Percentiles rank a stretch among this genome's conserved stretches.
These are phyloP conservation scores for Elmis aenea DNA, from an alignment of 2,888 invertebrate species.

Conservation along the genomic window DNA sequence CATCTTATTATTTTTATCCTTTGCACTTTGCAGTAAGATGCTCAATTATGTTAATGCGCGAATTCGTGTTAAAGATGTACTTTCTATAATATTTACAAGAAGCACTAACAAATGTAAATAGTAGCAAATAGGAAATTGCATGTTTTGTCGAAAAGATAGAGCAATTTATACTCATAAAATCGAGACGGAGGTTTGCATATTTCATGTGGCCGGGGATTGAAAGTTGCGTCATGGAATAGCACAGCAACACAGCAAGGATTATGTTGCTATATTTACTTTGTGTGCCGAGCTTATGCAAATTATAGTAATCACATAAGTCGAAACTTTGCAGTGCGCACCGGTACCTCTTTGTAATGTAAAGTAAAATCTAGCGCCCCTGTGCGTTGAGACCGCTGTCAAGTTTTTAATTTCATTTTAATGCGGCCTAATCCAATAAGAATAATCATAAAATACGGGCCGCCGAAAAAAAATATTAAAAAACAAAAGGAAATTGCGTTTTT, in stretches of 20 bases:
- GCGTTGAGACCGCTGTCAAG: slow-evolving; percentile 17
- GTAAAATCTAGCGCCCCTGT: slow-evolving; percentile 23
- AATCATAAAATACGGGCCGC: slow-evolving; percentile 18
- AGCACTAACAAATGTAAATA: too few relatives aligned
- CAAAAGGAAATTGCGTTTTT: slow-evolving; percentile 13
- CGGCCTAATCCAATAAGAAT: slow-evolving; percentile 27
- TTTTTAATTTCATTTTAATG: slow-evolving; percentile 27
- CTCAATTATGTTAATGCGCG: too few relatives aligned
- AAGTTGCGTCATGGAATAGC: slow-evolving; percentile 32
- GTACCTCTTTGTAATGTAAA: slow-evolving; percentile 30
- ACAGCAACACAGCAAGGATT: slow-evolving; percentile 33
- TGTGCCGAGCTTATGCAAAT: slow-evolving; percentile 37
- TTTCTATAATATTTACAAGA: too few relatives aligned
- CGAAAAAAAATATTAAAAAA: slow-evolving; percentile 14
- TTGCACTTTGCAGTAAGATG: too few relatives aligned
- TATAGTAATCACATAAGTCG: slow-evolving; percentile 37
- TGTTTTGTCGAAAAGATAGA: too few relatives aligned
- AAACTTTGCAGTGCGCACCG: slow-evolving; percentile 28
- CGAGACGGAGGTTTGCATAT: too few relatives aligned
- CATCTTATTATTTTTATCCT: too few relatives aligned
- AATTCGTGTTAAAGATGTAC: too few relatives aligned
- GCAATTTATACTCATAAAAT: too few relatives aligned
- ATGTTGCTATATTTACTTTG: slow-evolving; percentile 37
- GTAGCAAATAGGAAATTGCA: too few relatives aligned
- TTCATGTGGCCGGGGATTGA: slow-evolving; percentile 30